Percentiles rank a stretch among this genome's conserved stretches.
phyloP scores from a whole-genome alignment of 2,888 invertebrate genomes.

The Morpho helenor region DNA sequence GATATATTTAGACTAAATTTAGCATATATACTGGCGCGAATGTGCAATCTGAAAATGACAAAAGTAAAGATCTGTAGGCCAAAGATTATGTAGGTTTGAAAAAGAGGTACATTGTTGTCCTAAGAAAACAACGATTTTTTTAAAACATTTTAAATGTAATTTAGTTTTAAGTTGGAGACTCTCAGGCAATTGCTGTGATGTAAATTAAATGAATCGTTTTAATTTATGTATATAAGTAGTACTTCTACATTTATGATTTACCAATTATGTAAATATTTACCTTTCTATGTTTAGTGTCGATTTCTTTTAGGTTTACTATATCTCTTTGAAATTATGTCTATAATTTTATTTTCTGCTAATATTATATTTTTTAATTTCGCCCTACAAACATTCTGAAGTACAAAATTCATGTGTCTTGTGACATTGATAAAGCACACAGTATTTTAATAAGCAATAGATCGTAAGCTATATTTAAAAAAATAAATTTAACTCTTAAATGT shows the following conservation, averaged over 20 bases:
- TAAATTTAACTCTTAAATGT: slow-evolving; percentile 20
- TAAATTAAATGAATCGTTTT: slow-evolving; percentile 50
- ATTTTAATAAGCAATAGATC: slow-evolving; percentile 22
- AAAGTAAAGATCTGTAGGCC: slow-evolving; percentile 70
- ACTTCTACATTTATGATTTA: slow-evolving; percentile 20
- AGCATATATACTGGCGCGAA: slow-evolving; percentile 41
- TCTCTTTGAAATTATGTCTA: not conserved
- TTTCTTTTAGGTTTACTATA: slow-evolving; percentile 10
- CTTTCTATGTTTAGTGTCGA: not conserved
- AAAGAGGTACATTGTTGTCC: slow-evolving; percentile 33
- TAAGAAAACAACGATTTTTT: slow-evolving; percentile 28
- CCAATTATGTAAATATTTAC: slow-evolving; percentile 11
- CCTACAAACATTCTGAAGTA: slow-evolving; percentile 35
- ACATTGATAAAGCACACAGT: slow-evolving; percentile 22
- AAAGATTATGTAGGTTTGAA: slow-evolving; percentile 62
- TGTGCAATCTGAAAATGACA: slow-evolving; percentile 59
- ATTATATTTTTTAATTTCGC: no score
- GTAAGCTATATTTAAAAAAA: slow-evolving; percentile 12
- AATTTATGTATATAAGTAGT: slow-evolving; percentile 42
- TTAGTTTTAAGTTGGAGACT: slow-evolving; percentile 63
- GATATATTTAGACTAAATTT: slow-evolving; percentile 26
- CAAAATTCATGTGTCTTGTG: slow-evolving; percentile 52
- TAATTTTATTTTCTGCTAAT: slow-evolving; percentile 1
- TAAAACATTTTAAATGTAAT: slow-evolving; percentile 23
- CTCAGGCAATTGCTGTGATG: slow-evolving; percentile 76